Evolutionary conservation across 2,797 vertebrate genomes (phyloP), one percentile per base, ranked within the genome.

Genomic region (Diplodus puntazzo): DNA sequence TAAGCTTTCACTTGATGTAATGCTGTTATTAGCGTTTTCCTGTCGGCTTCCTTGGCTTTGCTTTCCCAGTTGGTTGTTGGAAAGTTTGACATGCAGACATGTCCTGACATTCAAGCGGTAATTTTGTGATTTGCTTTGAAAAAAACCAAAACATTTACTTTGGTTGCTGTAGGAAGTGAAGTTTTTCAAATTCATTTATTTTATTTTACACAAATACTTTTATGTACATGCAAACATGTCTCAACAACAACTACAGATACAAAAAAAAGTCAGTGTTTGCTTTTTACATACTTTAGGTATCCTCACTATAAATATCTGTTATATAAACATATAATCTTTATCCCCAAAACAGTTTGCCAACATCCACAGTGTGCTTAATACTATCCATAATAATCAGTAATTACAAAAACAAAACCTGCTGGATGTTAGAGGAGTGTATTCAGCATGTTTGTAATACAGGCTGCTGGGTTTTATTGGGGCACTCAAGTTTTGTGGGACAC

Each of bases 401-500:
- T 5, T 18, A 39, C 12, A 53, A 34, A 49, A 63, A 60, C 6
- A 18, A 21, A 63, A 20, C 52, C 25, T 27, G 45, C n/a, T 30
- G 39, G 53, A 59, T 2, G 16, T 74, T 20, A 63, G 34, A 74
- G 30, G 27, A 42, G 20, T 57, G 13, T 66, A 14, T 9, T 93
- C 81, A 94, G 84, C 94, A 94, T 61, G 73, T 68, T 50, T 77
- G 49, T 71, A 78, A 79, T 64, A 74, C 50, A 61, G 77, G 69
- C 46, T 86, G 75, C 48, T 80, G 82, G 74, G 81, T 79, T 82
- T 77, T 87, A 43, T 87, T 79, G 54, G 86, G 76, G 70, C 95
- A 96, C 34, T 85, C 86, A 18, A 93, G 81, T 17, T 55, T 77
- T 78, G 85, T 68, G 11, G 94, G 92, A 86, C 96, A 96, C 81